phyloP scores from a whole-genome alignment of 2,888 invertebrate species.

The Sceliomorpha sp. region DNA sequence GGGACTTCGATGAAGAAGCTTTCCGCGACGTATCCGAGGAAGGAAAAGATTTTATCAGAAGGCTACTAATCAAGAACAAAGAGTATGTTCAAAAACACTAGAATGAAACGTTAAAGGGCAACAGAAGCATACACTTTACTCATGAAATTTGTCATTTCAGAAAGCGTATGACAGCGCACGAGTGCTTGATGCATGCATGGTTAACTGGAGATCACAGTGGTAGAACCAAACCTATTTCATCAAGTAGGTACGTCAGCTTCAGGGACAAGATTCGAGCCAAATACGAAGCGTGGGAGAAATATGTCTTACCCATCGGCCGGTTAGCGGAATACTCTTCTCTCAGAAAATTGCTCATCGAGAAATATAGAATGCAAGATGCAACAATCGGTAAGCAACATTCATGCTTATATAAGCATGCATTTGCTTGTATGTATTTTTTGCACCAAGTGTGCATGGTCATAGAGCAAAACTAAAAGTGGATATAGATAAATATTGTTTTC shows the following conservation, averaged over 20 bases:
- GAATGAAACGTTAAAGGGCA: background rate
- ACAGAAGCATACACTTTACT: background rate
- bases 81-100: constrained; percentile 85
- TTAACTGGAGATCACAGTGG: constrained; percentile 91
- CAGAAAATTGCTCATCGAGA: constrained; percentile 96
- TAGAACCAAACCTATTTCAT: constrained; percentile 89
- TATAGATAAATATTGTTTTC: too few relatives aligned
- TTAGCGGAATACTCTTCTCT: constrained; percentile 98
- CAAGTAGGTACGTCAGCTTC: constrained; percentile 91
- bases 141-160: constrained; percentile 78
- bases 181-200: constrained; percentile 97
- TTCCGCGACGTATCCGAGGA: constrained; percentile 97
- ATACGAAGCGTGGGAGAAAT: constrained; percentile 90
- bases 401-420: too few relatives aligned
- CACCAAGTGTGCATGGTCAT: too few relatives aligned
- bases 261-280: constrained; percentile 92
- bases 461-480: too few relatives aligned
- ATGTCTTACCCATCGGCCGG: constrained; percentile 95
- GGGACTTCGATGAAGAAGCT: constrained; percentile 99
- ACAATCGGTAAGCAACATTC: constrained; percentile 88
- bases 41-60: constrained; percentile 98
- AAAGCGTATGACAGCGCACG: constrained; percentile 98
- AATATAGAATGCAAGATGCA: constrained; percentile 97
- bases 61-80: constrained; percentile 94
- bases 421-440: too few relatives aligned